Percentiles rank a stretch among this genome's conserved stretches.
phyloP scores from a whole-genome alignment of 2,888 invertebrate genomes.

The Notodonta ziczac region DNA sequence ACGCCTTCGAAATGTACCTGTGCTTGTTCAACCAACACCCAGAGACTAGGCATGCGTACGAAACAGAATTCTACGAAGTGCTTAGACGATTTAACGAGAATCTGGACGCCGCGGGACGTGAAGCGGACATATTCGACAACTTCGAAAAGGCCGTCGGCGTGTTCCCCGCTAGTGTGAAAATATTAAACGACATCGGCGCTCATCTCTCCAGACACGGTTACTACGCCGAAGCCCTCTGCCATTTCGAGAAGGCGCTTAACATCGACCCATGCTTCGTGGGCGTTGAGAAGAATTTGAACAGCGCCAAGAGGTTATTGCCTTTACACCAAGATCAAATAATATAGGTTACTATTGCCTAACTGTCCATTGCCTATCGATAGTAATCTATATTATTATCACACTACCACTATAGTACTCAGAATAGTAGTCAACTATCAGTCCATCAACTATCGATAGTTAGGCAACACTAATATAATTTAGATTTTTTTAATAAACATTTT shows the following conservation, averaged over 20 bases:
- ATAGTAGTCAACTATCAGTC: too few relatives aligned
- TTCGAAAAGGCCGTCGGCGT: slow-evolving; percentile 20
- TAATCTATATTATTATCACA: too few relatives aligned
- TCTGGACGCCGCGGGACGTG: slow-evolving; percentile 11
- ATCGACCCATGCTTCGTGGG: slow-evolving; percentile 70
- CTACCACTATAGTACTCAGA: too few relatives aligned
- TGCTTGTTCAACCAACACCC: slow-evolving; percentile 20
- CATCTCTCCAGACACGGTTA: slow-evolving; percentile 54
- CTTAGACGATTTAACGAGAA: slow-evolving; percentile 20
- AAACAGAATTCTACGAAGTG: slow-evolving; percentile 16
- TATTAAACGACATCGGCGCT: slow-evolving; percentile 25
- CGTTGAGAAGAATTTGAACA: slow-evolving; percentile 35
- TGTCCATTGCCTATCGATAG: too few relatives aligned
- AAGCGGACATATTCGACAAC: slow-evolving; percentile 20
- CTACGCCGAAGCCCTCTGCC: slow-evolving; percentile 72
- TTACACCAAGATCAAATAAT: neutral
- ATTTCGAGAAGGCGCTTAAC: slow-evolving; percentile 75
- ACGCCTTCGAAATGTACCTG: slow-evolving; percentile 23
- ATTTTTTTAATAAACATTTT: too few relatives aligned
- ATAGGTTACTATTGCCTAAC: too few relatives aligned
- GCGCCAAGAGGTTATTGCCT: slow-evolving; percentile 12
- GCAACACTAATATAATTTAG: too few relatives aligned
- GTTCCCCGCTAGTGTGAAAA: slow-evolving; percentile 14
- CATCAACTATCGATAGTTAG: too few relatives aligned
- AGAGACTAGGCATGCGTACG: slow-evolving; percentile 6